Percentiles rank a stretch among this genome's conserved stretches.
These are phyloP conservation scores for Euzetes globulus DNA, from an alignment of 2,888 invertebrate species.

Conservation along the genomic window DNA sequence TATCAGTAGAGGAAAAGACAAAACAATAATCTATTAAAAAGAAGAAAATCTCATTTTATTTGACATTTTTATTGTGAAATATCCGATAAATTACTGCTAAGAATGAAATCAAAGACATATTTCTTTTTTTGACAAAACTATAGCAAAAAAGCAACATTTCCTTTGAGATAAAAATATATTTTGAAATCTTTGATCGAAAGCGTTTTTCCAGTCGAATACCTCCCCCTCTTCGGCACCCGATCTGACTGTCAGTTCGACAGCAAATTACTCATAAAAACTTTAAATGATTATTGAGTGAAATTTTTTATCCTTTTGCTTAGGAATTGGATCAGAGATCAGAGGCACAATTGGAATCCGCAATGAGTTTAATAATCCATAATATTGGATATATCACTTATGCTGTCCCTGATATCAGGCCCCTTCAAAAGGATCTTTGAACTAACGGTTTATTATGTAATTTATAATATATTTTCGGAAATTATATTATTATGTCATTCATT, in stretches of 20 bases:
- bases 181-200: neutral
- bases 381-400: neutral
- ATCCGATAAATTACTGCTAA: neutral
- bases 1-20: neutral
- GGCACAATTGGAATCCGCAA: conserved; percentile 21
- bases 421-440: neutral
- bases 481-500: conserved; percentile 5
- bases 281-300: neutral
- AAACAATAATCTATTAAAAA: neutral
- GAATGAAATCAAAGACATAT: neutral
- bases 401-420: neutral
- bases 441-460: neutral
- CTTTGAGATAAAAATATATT: neutral
- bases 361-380: conserved; percentile 28
- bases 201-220: neutral
- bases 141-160: neutral
- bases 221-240: neutral
- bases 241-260: neutral
- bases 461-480: neutral
- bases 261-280: neutral
- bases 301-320: neutral
- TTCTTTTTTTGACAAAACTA: no score
- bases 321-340: neutral
- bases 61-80: neutral
- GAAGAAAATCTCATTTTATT: neutral